Conservation (phyloP, 2,113 vertebrate genomes). For the Falcunculus frontatus region DNA sequence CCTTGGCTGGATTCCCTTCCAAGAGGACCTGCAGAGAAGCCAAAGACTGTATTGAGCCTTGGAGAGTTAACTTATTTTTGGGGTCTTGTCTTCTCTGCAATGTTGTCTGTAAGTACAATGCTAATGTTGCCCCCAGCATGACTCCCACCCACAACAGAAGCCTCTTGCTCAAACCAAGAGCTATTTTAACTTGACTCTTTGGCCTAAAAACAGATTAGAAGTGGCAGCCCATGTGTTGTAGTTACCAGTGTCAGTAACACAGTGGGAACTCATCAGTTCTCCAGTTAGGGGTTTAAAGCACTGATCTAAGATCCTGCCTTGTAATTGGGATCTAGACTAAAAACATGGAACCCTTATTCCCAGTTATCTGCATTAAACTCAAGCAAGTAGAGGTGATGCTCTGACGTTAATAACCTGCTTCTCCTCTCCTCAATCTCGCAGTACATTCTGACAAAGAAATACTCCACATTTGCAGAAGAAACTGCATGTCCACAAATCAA, state of each 20-base stretch:
- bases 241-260: background rate
- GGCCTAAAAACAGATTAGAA: background rate
- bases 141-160: conserved; percentile 30
- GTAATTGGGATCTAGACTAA: background rate
- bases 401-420: background rate
- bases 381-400: background rate
- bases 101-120: background rate
- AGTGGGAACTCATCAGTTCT: background rate
- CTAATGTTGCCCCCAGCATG: background rate
- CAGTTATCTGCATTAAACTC: background rate
- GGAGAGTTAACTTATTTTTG: background rate
- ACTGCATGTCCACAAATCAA: rapidly evolving
- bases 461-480: background rate
- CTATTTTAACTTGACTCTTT: conserved; percentile 27
- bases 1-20: background rate
- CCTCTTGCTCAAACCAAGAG: background rate
- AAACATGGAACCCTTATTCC: background rate
- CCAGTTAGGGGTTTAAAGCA: background rate
- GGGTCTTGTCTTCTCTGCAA: background rate
- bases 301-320: background rate
- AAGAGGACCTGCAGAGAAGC: background rate
- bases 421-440: background rate
- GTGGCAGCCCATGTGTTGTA: background rate
- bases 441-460: background rate
- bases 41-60: background rate